These are phyloP conservation scores for Sebastolobus alascanus DNA, from an alignment of 2,797 vertebrate genomes.

Conservation along the genomic window DNA sequence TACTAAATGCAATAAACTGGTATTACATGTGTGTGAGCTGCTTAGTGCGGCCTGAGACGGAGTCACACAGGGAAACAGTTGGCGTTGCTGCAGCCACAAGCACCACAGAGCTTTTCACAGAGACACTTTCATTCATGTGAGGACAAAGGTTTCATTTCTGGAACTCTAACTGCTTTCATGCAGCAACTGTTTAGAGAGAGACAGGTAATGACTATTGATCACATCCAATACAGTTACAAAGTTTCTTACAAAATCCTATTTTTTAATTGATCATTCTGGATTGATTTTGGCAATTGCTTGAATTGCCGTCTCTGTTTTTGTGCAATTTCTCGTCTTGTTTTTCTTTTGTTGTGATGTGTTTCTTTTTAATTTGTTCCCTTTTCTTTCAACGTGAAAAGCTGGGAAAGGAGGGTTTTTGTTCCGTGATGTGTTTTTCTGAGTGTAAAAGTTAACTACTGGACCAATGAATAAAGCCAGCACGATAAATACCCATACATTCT, in stretches of 20 bases:
- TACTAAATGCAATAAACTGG: constrained; percentile 62
- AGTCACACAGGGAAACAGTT: constrained; percentile 12
- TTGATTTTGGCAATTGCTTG: background rate
- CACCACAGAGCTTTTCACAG: background rate
- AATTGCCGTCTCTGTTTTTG: background rate
- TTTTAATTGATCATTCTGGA: background rate
- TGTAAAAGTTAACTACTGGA: background rate
- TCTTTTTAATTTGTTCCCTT: background rate
- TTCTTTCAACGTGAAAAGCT: background rate
- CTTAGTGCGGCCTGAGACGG: constrained; percentile 34
- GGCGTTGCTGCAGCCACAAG: background rate
- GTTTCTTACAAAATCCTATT: background rate
- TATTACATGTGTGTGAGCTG: constrained; percentile 45
- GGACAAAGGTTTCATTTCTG: background rate
- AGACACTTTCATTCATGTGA: background rate
- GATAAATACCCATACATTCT: background rate
- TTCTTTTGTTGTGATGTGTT: background rate
- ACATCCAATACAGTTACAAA: background rate
- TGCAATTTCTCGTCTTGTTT: background rate
- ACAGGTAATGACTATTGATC: background rate
- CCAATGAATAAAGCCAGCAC: background rate
- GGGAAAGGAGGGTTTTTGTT: background rate
- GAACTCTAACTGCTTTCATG: background rate
- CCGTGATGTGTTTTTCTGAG: too few relatives aligned
- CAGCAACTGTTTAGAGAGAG: background rate